Base-by-base conservation (phyloP, 2,888 invertebrate species). In the Conops quadrifasciatus region DNA sequence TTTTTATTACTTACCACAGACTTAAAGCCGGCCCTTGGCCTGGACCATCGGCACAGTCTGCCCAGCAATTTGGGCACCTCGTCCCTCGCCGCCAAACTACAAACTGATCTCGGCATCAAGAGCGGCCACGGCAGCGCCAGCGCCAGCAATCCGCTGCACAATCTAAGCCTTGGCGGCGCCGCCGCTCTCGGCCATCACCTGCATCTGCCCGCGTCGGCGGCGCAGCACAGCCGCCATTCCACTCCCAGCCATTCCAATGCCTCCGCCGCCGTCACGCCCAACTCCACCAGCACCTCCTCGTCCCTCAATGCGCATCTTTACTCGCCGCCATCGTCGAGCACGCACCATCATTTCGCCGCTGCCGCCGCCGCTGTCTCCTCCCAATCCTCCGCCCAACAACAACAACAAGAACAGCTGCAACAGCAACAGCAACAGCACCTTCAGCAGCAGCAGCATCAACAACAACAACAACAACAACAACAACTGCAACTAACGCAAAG, bases 21-120 rank as follows among this genome's bases (percentile, higher is more conserved):
- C 77, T 77, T 84, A 58, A 86, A 86, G 76, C 81, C 85, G 7
- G 80, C 84, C n/a, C 75, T 85, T 67, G 84, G 86, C 2, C 71
- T 83, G 67, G 84, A 85, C 62, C 62, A 70, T 45, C 77, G 83
- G 0, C 83, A 82, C 70, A 80, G 80, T 56, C 67, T 77, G 59
- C 73, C 75, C 3, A 72, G 74, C 67, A 75, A 73, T 28, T 67
- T 82, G 7, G 77, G 71, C 51, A 36, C 72, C 26, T 70, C 72
- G 1, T 67, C 73, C 15, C 63, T 75, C 13, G 70, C 73, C 13
- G 73, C 72, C 68, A 83, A 83, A 65, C 66, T 83, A 51, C 82
- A 83, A 66, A 76, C 79, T 43, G 82, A 83, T 72, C 71, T 82
- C 21, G 73, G 73, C 1, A 63, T 71, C 16, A 83, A 83, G 73